Percentiles rank a stretch among this genome's conserved stretches.
Conservation (phyloP, 2,113 vertebrate species). For the Hemiscyllium ocellatum region DNA sequence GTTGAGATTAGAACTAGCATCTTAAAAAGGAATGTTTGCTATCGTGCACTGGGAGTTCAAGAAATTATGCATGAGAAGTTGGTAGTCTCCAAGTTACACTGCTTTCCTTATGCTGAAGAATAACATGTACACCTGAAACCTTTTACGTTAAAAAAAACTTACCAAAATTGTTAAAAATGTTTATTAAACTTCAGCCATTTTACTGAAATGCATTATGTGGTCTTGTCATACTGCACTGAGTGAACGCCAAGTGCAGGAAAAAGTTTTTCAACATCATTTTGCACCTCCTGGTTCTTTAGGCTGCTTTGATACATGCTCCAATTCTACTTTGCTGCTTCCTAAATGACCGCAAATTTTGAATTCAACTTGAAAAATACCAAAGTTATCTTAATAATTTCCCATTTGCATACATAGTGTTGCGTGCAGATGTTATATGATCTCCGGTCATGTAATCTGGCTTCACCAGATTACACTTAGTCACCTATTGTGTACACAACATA, state of each 20-base stretch:
- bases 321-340: neutral
- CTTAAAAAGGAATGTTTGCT: too few species aligned
- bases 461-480: neutral
- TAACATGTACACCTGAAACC: neutral
- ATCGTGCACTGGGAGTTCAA: too few species aligned
- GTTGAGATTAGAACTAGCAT: too few species aligned
- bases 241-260: too few species aligned
- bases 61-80: too few species aligned
- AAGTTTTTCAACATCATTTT: neutral
- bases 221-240: neutral
- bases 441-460: neutral
- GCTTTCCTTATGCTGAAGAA: too few species aligned
- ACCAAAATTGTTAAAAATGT: too few species aligned
- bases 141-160: neutral
- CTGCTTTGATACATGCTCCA: neutral
- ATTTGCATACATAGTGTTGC: too few species aligned
- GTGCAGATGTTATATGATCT: neutral
- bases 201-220: neutral
- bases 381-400: too few species aligned
- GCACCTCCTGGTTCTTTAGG: neutral
- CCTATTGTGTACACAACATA: neutral
- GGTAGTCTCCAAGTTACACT: too few species aligned
- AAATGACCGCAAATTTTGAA: neutral
- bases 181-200: neutral
- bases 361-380: neutral